Percentiles rank a stretch among this genome's conserved stretches.
These are phyloP conservation scores for Mesochorus sp. DNA, from an alignment of 2,888 invertebrate genomes.

Conservation along the genomic window DNA sequence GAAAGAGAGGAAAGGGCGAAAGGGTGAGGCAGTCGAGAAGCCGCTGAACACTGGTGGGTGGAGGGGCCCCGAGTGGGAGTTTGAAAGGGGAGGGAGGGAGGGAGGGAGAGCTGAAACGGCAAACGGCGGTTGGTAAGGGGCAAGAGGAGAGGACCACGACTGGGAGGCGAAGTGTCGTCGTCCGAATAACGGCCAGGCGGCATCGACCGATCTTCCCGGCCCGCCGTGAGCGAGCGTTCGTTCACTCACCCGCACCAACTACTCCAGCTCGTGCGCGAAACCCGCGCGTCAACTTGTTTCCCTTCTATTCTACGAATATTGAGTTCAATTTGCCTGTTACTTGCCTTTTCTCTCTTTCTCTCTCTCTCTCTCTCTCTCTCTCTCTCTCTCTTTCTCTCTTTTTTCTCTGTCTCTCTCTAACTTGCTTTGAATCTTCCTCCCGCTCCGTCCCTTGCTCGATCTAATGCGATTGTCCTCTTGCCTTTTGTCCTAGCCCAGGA, in stretches of 20 bases:
- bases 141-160: slow-evolving; percentile 68
- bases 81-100: slow-evolving; percentile 3
- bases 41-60: slow-evolving; percentile 60
- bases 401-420: slow-evolving; percentile 39
- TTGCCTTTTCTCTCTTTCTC: slow-evolving; percentile 59
- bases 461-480: slow-evolving; percentile 77
- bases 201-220: slow-evolving; percentile 82
- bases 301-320: slow-evolving; percentile 81
- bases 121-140: slow-evolving; percentile 66
- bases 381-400: neutral
- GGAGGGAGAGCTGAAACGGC: slow-evolving; percentile 62
- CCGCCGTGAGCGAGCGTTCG: slow-evolving; percentile 66
- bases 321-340: slow-evolving; percentile 79
- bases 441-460: slow-evolving; percentile 55
- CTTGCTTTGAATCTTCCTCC: neutral
- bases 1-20: slow-evolving; percentile 62
- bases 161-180: slow-evolving; percentile 82
- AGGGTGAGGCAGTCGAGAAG: slow-evolving; percentile 60
- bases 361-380: slow-evolving; percentile 7
- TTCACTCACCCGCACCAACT: slow-evolving; percentile 59
- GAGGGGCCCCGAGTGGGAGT: no score
- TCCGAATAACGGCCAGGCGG: slow-evolving; percentile 82
- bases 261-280: slow-evolving; percentile 59
- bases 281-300: slow-evolving; percentile 81
- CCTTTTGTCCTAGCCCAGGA: slow-evolving; percentile 62